Evolutionary conservation across 2,113 vertebrate genomes (phyloP).

Genomic region (Catharus minimus): DNA sequence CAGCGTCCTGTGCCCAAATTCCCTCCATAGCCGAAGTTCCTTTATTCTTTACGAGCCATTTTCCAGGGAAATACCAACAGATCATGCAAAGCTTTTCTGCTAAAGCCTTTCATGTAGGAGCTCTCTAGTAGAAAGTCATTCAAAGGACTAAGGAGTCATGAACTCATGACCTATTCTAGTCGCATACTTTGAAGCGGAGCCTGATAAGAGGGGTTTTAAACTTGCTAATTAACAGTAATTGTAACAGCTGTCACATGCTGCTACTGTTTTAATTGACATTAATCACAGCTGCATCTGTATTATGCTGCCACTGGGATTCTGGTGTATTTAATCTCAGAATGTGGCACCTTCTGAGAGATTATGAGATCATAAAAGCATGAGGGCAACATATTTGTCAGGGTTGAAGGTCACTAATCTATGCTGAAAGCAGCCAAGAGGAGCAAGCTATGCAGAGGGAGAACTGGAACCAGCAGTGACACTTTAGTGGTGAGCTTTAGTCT

Average conservation of each 20-base stretch:
- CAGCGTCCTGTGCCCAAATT: neutral
- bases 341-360: conserved; percentile 58
- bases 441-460: neutral
- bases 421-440: conserved; percentile 4
- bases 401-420: conserved; percentile 40
- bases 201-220: conserved; percentile 21
- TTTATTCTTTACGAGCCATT: neutral
- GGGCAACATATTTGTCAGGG: conserved; percentile 48
- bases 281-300: conserved; percentile 30
- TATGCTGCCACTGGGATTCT: conserved; percentile 27
- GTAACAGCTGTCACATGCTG: conserved; percentile 57
- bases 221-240: conserved; percentile 66
- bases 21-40: neutral
- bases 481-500: neutral
- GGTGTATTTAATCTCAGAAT: conserved; percentile 65
- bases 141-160: neutral
- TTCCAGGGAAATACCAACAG: neutral
- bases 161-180: neutral
- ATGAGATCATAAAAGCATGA: conserved; percentile 59
- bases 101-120: neutral
- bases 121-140: neutral
- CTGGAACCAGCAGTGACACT: neutral
- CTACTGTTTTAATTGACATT: conserved; percentile 59
- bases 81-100: neutral
- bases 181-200: conserved; percentile 18